Evolutionary conservation across 1,140 invertebrate genomes (phyloP).

Genomic region (Lethrus apterus): DNA sequence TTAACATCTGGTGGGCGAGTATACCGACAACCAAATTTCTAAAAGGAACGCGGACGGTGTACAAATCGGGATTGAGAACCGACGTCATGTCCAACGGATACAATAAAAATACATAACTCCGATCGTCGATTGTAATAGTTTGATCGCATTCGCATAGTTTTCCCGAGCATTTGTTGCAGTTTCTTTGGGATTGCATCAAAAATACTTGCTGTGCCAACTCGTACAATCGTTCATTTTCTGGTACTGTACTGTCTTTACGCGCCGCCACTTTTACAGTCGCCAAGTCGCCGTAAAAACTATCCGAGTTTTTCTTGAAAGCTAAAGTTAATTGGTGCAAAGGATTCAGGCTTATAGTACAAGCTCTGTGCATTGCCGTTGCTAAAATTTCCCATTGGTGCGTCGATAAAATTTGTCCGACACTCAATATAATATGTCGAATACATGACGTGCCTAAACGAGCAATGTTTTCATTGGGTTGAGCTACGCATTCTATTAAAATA

Average conservation of each 20-base stretch:
- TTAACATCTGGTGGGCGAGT: slow-evolving; percentile 81
- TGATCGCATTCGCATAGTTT: slow-evolving; percentile 32
- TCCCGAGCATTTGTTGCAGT: slow-evolving; percentile 30
- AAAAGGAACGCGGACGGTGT: slow-evolving; percentile 75
- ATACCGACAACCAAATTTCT: slow-evolving; percentile 79
- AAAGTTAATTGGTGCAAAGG: slow-evolving; percentile 77
- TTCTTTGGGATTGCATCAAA: slow-evolving; percentile 48
- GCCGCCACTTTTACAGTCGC: slow-evolving; percentile 91
- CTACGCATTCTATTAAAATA: slow-evolving; percentile 86
- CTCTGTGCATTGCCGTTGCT: slow-evolving; percentile 68
- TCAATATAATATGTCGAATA: slow-evolving; percentile 78
- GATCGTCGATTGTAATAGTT: slow-evolving; percentile 55
- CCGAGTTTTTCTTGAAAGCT: slow-evolving; percentile 80
- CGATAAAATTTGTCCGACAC: slow-evolving; percentile 71
- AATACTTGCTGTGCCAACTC: slow-evolving; percentile 81
- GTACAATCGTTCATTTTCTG: slow-evolving; percentile 72
- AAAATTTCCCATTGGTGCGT: slow-evolving; percentile 79
- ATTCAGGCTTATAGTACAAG: slow-evolving; percentile 74
- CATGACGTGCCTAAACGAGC: slow-evolving; percentile 88
- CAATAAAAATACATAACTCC: slow-evolving; percentile 84
- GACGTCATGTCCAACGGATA: slow-evolving; percentile 69
- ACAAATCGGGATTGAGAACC: slow-evolving; percentile 69
- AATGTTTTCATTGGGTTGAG: slow-evolving; percentile 78
- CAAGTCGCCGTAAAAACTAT: slow-evolving; percentile 87
- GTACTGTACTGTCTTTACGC: slow-evolving; percentile 70